These are phyloP conservation scores for Cottus gobio DNA, from an alignment of 2,113 vertebrate species.

Conservation along the genomic window DNA sequence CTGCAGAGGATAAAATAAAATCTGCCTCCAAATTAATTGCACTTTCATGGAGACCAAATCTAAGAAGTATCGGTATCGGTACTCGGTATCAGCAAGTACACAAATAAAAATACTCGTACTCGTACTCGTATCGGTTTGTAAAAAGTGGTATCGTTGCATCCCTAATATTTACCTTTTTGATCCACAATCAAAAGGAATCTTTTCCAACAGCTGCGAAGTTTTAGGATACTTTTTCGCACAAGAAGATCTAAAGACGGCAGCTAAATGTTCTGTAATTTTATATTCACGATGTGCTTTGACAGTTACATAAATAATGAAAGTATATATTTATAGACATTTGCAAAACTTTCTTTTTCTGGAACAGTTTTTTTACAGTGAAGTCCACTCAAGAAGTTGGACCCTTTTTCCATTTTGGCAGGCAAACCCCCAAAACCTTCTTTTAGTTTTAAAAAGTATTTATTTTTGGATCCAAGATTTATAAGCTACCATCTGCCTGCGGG, in stretches of 20 bases:
- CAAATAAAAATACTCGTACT: no score
- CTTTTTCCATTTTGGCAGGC: constrained; percentile 15
- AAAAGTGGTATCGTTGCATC: no score
- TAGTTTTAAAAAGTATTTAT: constrained; percentile 71
- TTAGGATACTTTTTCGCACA: not conserved
- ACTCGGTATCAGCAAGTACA: no score
- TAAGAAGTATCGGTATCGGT: no score
- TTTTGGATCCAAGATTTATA: constrained; percentile 78
- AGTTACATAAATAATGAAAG: not conserved
- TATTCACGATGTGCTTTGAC: not conserved
- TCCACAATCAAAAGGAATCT: not conserved
- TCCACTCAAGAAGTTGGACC: constrained; percentile 30
- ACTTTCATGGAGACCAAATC: no score
- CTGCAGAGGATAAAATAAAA: no score
- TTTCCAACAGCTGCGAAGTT: not conserved
- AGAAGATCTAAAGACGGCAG: not conserved
- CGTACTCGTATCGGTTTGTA: no score
- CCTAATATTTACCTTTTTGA: no score
- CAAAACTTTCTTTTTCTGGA: constrained; percentile 1
- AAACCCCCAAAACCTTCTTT: constrained; percentile 23
- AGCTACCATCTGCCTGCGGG: constrained; percentile 65
- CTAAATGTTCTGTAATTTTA: not conserved
- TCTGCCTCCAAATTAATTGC: no score
- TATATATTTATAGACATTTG: not conserved
- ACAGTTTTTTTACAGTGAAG: constrained; percentile 9